A percentile compares a stretch with the other conserved stretches of the same genome.
phyloP scores from a whole-genome alignment of 2,113 vertebrate genomes.

The Upupa epops region DNA sequence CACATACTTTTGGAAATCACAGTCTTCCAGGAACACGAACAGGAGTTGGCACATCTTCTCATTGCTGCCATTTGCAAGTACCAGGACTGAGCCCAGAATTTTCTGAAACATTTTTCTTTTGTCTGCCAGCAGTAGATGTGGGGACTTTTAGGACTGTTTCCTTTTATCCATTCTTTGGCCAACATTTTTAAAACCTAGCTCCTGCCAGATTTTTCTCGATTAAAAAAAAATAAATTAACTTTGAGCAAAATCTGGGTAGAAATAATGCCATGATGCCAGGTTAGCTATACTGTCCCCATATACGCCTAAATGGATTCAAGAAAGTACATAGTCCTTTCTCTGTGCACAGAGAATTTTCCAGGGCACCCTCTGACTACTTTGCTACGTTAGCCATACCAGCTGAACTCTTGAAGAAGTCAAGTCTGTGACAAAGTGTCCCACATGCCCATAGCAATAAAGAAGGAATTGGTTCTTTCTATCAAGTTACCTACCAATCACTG shows the following conservation, averaged over 20 bases:
- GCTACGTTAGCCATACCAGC: neutral
- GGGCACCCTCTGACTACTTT: neutral
- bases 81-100: neutral
- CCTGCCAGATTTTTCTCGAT: neutral
- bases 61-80: neutral
- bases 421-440: neutral
- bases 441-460: neutral
- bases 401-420: neutral
- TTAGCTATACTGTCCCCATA: neutral
- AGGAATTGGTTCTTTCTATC: neutral
- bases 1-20: neutral
- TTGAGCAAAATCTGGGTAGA: neutral
- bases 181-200: neutral
- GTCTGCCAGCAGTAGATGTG: neutral
- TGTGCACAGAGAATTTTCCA: neutral
- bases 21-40: neutral
- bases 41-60: neutral
- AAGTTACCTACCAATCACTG: neutral
- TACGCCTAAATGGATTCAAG: neutral
- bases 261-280: neutral
- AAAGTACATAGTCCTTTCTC: neutral
- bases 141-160: neutral
- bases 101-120: neutral
- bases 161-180: neutral
- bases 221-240: neutral